These are phyloP conservation scores for Chironex yamaguchii DNA, from an alignment of 30 jellyfish, hydroid and myxozoan genomes.

Conservation along the genomic window DNA sequence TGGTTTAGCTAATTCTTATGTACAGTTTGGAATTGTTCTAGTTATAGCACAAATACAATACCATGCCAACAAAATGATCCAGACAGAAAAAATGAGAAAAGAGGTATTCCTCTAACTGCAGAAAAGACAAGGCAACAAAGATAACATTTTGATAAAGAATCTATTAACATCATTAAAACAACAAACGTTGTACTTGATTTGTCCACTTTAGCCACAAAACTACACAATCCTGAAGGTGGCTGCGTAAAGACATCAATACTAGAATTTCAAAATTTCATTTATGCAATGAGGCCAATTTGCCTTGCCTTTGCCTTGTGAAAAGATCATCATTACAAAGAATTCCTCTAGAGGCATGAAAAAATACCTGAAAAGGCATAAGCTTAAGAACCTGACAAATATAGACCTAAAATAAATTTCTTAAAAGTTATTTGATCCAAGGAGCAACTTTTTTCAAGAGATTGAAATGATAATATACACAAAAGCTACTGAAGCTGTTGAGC, in stretches of 20 bases:
- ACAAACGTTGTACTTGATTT: constrained; percentile 39
- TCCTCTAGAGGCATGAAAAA: constrained; percentile 40
- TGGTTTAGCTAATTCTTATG: constrained; percentile 57
- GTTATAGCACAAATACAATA: constrained; percentile 35
- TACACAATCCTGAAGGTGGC: constrained; percentile 43
- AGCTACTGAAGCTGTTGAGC: constrained; percentile 25
- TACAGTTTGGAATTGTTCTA: constrained; percentile 49
- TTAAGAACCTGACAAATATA: neutral
- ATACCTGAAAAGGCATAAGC: constrained; percentile 15
- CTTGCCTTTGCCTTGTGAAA: constrained; percentile 30
- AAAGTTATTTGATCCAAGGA: constrained; percentile 36
- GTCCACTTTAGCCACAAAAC: constrained; percentile 27
- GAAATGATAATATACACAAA: constrained; percentile 32
- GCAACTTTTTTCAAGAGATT: constrained; percentile 22
- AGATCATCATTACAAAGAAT: constrained; percentile 37
- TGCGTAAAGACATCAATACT: neutral
- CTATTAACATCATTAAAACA: constrained; percentile 7
- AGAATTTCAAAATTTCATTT: constrained; percentile 9
- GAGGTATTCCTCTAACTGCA: constrained; percentile 61
- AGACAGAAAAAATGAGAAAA: constrained; percentile 23
- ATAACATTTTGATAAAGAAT: constrained; percentile 30
- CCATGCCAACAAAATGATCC: constrained; percentile 39
- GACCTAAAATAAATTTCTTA: constrained; percentile 19
- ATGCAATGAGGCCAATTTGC: constrained; percentile 28
- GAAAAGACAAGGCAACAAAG: constrained; percentile 31